These are phyloP conservation scores for Dromaius novaehollandiae DNA, from an alignment of 2,113 vertebrate genomes.

Conservation along the genomic window DNA sequence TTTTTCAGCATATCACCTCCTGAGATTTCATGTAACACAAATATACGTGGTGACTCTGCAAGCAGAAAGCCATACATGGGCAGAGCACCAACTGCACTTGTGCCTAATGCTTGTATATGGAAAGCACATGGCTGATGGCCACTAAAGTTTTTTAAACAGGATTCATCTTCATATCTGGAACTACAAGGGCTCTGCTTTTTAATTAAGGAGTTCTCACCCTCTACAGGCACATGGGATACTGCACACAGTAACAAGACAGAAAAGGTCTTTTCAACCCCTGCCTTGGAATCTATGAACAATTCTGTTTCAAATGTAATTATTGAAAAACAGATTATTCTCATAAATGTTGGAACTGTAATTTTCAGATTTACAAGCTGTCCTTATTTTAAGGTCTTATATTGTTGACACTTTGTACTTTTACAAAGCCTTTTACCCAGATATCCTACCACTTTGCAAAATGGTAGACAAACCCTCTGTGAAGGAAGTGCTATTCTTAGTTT, in stretches of 20 bases:
- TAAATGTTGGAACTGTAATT: background rate
- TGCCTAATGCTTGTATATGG: background rate
- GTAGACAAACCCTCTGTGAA: background rate
- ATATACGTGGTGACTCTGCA: background rate
- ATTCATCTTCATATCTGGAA: background rate
- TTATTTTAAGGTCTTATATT: background rate
- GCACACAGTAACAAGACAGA: background rate
- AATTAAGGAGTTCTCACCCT: background rate
- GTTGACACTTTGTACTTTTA: no score
- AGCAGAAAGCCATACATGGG: accelerated
- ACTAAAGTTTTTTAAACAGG: background rate
- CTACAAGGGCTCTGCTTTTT: background rate
- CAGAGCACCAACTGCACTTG: background rate
- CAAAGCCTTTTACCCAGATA: background rate
- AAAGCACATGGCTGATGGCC: background rate
- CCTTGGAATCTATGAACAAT: background rate
- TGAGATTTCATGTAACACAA: background rate
- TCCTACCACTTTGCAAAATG: no score
- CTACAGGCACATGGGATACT: background rate
- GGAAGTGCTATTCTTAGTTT: background rate
- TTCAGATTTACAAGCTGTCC: background rate
- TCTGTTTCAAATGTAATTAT: background rate
- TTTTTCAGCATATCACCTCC: background rate
- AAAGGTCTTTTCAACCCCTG: background rate
- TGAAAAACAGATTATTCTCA: background rate